Base-by-base conservation (phyloP, 2,113 vertebrate species). In the Oncorhynchus gorbuscha region DNA sequence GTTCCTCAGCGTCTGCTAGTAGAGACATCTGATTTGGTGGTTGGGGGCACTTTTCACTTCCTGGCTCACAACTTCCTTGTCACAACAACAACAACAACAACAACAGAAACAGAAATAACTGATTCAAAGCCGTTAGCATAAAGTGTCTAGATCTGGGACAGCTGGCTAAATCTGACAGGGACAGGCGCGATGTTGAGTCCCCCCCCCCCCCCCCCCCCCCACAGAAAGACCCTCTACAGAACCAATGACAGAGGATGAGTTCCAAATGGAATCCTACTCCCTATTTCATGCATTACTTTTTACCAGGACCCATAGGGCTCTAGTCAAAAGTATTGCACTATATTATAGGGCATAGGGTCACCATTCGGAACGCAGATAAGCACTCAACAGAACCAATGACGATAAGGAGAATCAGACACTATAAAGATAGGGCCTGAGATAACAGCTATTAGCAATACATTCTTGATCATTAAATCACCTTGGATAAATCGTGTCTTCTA, bases 81-180 rank as follows among this genome's bases (percentile, higher is more conserved):
- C 59, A 62, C 59, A 62, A 62, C 39, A 45, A 45, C 39, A 39
- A 39, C 58, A 59, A 59, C 32, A 35, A 35, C 30, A 35, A 35
- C 74, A 78, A 45, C 68, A n/a, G 68, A 81, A 90, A 85, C 35
- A 22, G 18, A 81, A 90, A 84, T 79, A 78, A 85, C 75, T 80
- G 75, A 72, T 66, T 76, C 67, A 70, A 14, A 84, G 84, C 81
- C 84, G 79, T 74, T 30, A 78, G 90, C 84, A 58, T 26, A 59
- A 24, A 24, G 61, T 39, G 67, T 86, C 79, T 79, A 67, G 70
- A 86, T 86, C 49, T 61, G 28, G 77, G 87, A 86, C 84, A 89
- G 82, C 79, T 88, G 86, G 88, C 76, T 85, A 84, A 83, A 82
- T 88, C 69, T 91, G 87, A 89, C 84, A 86, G 80, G 84, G 73